Conservation (phyloP, 2,113 vertebrate genomes). For the Dasypus novemcinctus region DNA sequence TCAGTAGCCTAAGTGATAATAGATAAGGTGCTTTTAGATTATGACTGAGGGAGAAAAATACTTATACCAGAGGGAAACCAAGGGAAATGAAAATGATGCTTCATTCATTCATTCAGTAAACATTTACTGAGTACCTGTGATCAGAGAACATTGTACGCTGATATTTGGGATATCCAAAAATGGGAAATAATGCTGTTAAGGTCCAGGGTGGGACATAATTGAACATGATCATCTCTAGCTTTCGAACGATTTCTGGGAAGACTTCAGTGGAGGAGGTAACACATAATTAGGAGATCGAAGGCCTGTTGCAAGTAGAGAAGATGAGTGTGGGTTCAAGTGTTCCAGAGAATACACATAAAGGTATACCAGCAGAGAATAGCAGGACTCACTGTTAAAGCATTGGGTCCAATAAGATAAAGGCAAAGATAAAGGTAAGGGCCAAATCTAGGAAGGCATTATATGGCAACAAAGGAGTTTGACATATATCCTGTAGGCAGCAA, state of each 20-base stretch:
- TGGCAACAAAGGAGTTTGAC: background rate
- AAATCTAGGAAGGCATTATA: background rate
- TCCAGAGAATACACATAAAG: background rate
- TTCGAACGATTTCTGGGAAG: background rate
- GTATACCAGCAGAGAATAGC: background rate
- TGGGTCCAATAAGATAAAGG: background rate
- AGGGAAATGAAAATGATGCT: conserved; percentile 33
- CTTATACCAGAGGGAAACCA: background rate
- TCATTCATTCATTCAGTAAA: conserved; percentile 22
- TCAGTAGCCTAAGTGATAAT: background rate
- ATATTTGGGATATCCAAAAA: conserved; percentile 4
- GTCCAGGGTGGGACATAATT: background rate
- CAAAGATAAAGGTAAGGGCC: background rate
- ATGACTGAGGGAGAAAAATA: conserved; percentile 22
- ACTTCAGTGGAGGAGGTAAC: background rate
- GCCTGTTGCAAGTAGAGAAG: background rate
- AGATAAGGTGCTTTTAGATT: conserved; percentile 36
- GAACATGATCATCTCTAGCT: conserved; percentile 35
- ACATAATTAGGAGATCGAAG: background rate
- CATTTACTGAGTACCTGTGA: background rate
- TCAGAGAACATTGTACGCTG: conserved; percentile 24
- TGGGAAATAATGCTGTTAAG: conserved; percentile 23
- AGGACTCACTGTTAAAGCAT: background rate
- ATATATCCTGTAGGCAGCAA: background rate
- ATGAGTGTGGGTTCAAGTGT: background rate